Evolutionary conservation across 1,140 invertebrate species (phyloP), one percentile per base, ranked within the genome.

Genomic region (Limonius californicus): DNA sequence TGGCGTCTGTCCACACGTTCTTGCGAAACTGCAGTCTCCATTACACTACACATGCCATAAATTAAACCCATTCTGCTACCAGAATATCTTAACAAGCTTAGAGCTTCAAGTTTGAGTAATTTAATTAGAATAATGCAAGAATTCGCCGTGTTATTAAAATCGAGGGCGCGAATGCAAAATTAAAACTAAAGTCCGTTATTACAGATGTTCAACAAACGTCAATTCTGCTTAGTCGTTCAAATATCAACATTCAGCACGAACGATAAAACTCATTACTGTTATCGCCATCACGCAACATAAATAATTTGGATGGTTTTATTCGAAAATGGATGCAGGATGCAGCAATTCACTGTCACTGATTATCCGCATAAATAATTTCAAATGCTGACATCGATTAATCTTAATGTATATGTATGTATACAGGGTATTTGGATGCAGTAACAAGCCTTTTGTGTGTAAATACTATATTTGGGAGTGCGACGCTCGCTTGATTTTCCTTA

Each of bases 1-100:
- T 70, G 69, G 69, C 69, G 67, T 65, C 65, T 69, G 68, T 69
- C 69, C 69, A 70, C 69, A 70, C 69, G 69, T 70, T 69, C 68
- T 68, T 68, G 59, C 54, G 47, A 68, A 70, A 69, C 62, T 69
- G 64, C 61, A 69, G 69, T 70, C 69, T 70, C 68, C 55, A 67
- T 69, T 70, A 68, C 67, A 61, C 53, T 67, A 69, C 65, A 66
- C 67, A 69, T 64, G 63, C 67, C 30, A 70, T 70, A 70, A 69
- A 70, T 69, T 70, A 70, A 64, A 32, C 59, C 59, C 58, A 62
- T 62, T 57, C 63, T 61, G 62, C 62, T 54, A 45, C 61, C 54
- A 58, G 66, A 68, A 70, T 70, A 70, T 70, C 60, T 70, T 70
- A 67, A 42, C 20, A 50, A 61, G 63, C 66, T 70, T 64, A 70